A percentile compares a stretch with the other conserved stretches of the same genome.
phyloP scores from a whole-genome alignment of 2,113 vertebrate genomes.

The Cervus canadensis region DNA sequence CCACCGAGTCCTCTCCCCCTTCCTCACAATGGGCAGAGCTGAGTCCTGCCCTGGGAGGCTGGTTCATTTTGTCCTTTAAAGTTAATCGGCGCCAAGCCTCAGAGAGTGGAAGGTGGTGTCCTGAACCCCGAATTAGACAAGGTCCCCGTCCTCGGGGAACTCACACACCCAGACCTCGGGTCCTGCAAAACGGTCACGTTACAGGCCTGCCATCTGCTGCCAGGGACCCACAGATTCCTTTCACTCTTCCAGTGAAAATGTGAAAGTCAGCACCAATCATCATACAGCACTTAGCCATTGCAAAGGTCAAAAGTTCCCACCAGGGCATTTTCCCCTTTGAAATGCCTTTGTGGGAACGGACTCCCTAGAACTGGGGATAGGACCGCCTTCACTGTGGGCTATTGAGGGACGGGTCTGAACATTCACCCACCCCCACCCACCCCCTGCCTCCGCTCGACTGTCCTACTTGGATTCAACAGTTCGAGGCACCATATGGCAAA shows the following conservation, averaged over 20 bases:
- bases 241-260: conserved; percentile 3
- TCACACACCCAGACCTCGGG: not conserved
- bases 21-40: not conserved
- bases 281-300: not conserved
- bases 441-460: not conserved
- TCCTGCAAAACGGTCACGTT: not conserved
- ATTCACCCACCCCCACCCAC: not conserved
- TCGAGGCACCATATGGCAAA: conserved; percentile 91
- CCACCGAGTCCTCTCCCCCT: not conserved
- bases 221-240: not conserved
- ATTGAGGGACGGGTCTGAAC: not conserved
- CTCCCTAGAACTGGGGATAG: not conserved
- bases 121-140: not conserved
- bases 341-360: conserved; percentile 41
- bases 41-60: not conserved
- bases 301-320: not conserved
- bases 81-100: not conserved
- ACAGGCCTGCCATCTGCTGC: not conserved
- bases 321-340: not conserved
- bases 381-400: not conserved
- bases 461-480: conserved; percentile 73
- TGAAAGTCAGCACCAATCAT: not conserved
- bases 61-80: not conserved
- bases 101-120: not conserved
- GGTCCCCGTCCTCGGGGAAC: not conserved